phyloP scores from a whole-genome alignment of 2,113 vertebrate genomes.

The Nycticryphes semicollaris region DNA sequence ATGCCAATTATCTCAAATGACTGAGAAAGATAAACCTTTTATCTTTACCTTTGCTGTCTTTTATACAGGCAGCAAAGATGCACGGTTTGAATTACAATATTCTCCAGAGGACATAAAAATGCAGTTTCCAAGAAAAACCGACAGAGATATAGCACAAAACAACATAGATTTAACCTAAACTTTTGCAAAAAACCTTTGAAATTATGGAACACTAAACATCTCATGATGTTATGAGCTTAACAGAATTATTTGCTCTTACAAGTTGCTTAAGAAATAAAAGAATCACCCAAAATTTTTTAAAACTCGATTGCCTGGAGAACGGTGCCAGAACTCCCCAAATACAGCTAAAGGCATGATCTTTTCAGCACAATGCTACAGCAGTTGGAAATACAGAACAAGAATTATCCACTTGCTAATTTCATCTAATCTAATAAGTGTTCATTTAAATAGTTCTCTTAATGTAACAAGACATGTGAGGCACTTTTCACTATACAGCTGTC shows the following conservation, averaged over 20 bases:
- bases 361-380: background rate
- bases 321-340: background rate
- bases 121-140: background rate
- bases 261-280: background rate
- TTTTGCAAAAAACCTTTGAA: background rate
- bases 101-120: background rate
- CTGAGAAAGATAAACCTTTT: background rate
- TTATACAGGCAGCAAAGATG: background rate
- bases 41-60: too few species aligned
- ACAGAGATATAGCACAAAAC: background rate
- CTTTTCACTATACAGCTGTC: background rate
- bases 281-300: background rate
- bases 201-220: background rate
- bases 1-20: background rate
- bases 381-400: background rate
- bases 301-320: background rate
- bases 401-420: background rate
- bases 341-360: background rate
- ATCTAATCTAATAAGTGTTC: conserved; percentile 7
- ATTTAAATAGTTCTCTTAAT: conserved; percentile 5
- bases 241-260: too few species aligned
- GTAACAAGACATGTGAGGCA: background rate
- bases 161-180: background rate
- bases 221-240: too few species aligned
- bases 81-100: background rate